A percentile compares a stretch with the other conserved stretches of the same genome.
phyloP scores from a whole-genome alignment of 2,113 vertebrate species.

The Leuciscus idus region DNA sequence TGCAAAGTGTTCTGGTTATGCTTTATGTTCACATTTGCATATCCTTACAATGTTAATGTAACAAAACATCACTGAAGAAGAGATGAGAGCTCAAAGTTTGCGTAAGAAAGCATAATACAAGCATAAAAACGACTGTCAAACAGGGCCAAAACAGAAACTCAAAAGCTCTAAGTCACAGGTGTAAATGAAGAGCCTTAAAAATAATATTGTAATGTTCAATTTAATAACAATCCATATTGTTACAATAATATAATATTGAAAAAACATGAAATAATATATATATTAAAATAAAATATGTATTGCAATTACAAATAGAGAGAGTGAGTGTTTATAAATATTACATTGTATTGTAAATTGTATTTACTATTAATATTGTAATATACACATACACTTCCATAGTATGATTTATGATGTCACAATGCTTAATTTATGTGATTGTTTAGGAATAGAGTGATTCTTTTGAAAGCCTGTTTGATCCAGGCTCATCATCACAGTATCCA shows the following conservation, averaged over 20 bases:
- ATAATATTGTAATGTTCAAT: background rate
- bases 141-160: background rate
- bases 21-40: background rate
- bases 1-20: background rate
- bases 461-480: constrained; percentile 29
- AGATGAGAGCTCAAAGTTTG: background rate
- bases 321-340: too few relatives aligned
- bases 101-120: background rate
- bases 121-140: background rate
- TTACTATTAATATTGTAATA: background rate
- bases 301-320: background rate
- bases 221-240: background rate
- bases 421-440: constrained; percentile 32
- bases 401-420: constrained; percentile 17
- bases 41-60: background rate
- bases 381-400: background rate
- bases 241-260: background rate
- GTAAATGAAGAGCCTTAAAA: background rate
- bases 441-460: constrained; percentile 27
- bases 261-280: background rate
- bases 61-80: background rate
- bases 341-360: background rate
- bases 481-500: constrained; percentile 1
- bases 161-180: background rate
- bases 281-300: background rate